Evolutionary conservation across 2,113 vertebrate species (phyloP).

Genomic region (Vombatus ursinus): DNA sequence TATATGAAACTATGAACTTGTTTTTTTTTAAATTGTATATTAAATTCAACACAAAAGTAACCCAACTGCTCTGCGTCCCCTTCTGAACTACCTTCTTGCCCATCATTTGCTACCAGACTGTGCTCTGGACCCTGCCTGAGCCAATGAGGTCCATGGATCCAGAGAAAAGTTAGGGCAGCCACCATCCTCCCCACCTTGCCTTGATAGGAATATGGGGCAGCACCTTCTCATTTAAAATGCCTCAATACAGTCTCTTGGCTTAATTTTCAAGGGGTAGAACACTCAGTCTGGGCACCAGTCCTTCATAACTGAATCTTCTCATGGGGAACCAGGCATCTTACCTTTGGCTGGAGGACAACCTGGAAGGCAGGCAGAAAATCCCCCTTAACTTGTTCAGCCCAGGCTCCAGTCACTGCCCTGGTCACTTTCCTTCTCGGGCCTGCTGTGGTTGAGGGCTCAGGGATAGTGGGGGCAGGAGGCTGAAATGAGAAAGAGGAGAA

Average conservation of each 20-base stretch:
- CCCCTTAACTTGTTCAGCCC: neutral
- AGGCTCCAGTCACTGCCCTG: neutral
- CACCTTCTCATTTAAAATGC: neutral
- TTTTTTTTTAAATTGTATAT: neutral
- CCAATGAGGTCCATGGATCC: neutral
- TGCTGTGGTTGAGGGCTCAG: neutral
- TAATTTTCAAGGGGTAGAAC: neutral
- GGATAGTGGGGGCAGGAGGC: conserved; percentile 43
- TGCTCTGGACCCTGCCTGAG: neutral
- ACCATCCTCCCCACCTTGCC: neutral
- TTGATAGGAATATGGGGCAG: rapidly evolving
- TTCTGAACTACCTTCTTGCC: neutral
- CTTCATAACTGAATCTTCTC: neutral
- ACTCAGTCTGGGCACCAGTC: neutral
- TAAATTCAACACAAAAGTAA: neutral
- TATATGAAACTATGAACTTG: neutral
- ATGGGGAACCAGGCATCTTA: conserved; percentile 27
- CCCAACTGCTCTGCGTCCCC: neutral
- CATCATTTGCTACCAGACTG: neutral
- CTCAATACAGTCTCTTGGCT: neutral
- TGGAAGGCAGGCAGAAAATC: neutral
- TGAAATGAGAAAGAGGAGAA: conserved; percentile 32
- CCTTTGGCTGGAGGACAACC: conserved; percentile 19
- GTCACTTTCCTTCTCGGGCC: conserved; percentile 13
- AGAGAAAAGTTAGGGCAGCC: neutral